Evolutionary conservation across 2,113 vertebrate genomes (phyloP).

Genomic region (Trogon melanurus): DNA sequence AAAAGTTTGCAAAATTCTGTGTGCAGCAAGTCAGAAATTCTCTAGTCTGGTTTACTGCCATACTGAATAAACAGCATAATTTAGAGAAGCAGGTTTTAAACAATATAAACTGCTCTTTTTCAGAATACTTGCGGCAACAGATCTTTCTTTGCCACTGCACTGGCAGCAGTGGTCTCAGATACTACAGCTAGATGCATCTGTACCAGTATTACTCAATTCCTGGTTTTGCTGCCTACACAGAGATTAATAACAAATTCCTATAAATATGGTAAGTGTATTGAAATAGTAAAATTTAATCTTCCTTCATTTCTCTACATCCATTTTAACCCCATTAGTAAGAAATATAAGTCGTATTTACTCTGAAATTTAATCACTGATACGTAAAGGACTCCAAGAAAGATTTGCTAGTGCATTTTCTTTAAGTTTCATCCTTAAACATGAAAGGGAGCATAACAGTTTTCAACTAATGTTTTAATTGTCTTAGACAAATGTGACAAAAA

Average conservation of each 20-base stretch:
- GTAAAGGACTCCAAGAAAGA: not conserved
- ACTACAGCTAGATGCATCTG: not conserved
- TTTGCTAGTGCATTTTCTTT: not conserved
- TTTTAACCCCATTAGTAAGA: not conserved
- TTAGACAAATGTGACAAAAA: not conserved
- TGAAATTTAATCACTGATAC: not conserved
- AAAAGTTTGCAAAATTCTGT: not conserved
- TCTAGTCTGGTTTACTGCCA: not conserved
- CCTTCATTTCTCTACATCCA: not conserved
- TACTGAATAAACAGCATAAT: not conserved
- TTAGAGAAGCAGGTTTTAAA: not conserved
- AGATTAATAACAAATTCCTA: not conserved
- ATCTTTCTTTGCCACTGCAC: not conserved
- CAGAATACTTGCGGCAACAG: not conserved
- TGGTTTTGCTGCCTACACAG: not conserved
- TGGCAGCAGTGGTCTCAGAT: not conserved
- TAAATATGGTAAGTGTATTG: not conserved
- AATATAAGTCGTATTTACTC: not conserved
- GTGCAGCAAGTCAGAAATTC: not conserved
- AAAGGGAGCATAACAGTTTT: accelerated
- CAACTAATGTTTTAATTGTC: not conserved
- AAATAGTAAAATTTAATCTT: not conserved
- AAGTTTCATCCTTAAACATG: not conserved
- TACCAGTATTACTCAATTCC: not conserved
- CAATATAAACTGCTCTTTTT: not conserved